Base-by-base conservation (phyloP, 2,113 vertebrate genomes). In the Cochlearius cochlearius region DNA sequence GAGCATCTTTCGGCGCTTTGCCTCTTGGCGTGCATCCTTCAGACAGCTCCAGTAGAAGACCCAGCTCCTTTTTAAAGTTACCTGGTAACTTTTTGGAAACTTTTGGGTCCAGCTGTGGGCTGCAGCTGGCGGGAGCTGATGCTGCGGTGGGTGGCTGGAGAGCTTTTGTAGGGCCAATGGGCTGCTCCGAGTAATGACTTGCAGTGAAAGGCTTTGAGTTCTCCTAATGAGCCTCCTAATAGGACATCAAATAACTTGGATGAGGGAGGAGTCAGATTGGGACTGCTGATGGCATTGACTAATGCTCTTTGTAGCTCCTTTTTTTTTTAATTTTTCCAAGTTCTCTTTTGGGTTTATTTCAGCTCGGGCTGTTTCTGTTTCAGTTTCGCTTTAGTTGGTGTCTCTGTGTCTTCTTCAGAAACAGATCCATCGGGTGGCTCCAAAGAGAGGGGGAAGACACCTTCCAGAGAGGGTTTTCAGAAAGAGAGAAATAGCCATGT, bases 221-320 rank as follows among this genome's bases (percentile, higher is more conserved):
- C 81, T 43, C 73, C 82, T 93, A 95, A 94, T 82, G 95, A 96
- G 76, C 88, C 68, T 95, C 79, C 79, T 94, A 94, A 95, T 94
- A 27, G 73, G 94, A 56, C 91, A 91, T 82, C 56, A 95, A 68
- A 78, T 93, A 82, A 90, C 86, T 90, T 47, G 84, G 50, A 4
- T 55, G 82, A 92, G 79, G 96, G 96, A 94, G 95, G 96, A 94
- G 96, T 64, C 56, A 30, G 12, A 5, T 1, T 34, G 36, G 71
- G 62, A 36, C 66, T 49, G 68, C 43, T 73, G 78, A 38, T 88
- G 91, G 64, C 62, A 55, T 73, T 85, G 90, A 76, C 72, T 85
- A 36, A 88, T n/a, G 34, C 20, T 68, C 62, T 66, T 39, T 22
- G 7, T 49, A 66, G 82, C 23, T 58, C 19, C 45, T 38, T 15